Base-by-base conservation (phyloP, 2,888 invertebrate species). In the Cryptophagus acutangulus region DNA sequence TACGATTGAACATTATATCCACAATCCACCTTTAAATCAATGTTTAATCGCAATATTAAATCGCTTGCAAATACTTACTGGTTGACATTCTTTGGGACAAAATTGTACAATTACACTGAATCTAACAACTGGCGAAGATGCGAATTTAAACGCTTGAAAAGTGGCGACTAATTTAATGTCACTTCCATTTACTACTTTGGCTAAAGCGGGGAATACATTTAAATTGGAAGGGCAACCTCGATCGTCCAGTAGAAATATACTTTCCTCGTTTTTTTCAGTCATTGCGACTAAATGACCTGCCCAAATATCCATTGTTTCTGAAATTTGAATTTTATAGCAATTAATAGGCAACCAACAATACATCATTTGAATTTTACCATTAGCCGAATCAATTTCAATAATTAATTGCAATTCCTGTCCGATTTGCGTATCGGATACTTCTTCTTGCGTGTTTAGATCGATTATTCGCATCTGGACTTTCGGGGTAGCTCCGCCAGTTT, bases 101-200 rank as follows among this genome's bases (percentile, higher is more conserved):
- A 88, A 89, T 47, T 84, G 82, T 8, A 91, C 82, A 67, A 86
- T 82, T 1, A 89, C 81, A 54, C 84, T 82, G 61, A 92, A 91
- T 46, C 84, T 75, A 0, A 91, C 86, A 3, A 87, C 76, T 17
- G 85, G 81, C n/a, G 89, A 87, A 8, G 84, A 81, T 0, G 87
- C 83, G 69, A 92, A 92, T 48, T 90, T 86, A 67, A 92, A 92
- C 0, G 90, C 91, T 59, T 84, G 82, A 65, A 89, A 90, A 13
- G 76, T 74, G 2, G 80, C 76, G 0, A 74, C 68, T 12, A 87
- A 65, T 29, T 75, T 58, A 47, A 59, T 68, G 2, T 61, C 61
- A 2, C 59, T 57, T 2, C 58, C 57, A 0, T 61, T 65, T 12
- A 55, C 58, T 2, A 66, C 46, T 53, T 73, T 73, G 33, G 63